Base-by-base conservation (phyloP, 2,888 invertebrate species). In the Drosophila hawaiiensis region DNA sequence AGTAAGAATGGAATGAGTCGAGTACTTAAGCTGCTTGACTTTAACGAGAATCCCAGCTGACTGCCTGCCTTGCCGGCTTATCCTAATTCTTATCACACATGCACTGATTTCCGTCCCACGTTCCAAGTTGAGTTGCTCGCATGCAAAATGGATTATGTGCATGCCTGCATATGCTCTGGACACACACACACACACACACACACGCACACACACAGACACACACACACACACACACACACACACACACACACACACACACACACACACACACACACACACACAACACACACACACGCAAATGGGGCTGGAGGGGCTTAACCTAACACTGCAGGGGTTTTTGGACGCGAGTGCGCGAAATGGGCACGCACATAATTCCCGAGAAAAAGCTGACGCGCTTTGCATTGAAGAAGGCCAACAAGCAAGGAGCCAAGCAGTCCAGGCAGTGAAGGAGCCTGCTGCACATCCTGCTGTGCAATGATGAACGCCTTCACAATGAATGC, bases 81-180 rank as follows among this genome's bases (percentile, higher is more conserved):
- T 79, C 79, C 78, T 78, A 79, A 79, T 81, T 79, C 82, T 79
- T 79, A 79, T 79, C 79, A 79, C 82, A 79, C 79, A 79, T 79
- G 82, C 78, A 78, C 59, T 66, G 73, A 78, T 64, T 78, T 77
- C 78, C 73, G 80, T 59, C 10, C 47, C 65, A 12, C 39, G 59
- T 43, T 41, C 47, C 58, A 60, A 31, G 75, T 50, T 73, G 66
- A 22, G 81, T 56, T 73, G 72, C 74, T 68, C 74, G 90, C 90
- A 84, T 84, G 90, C 90, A 87, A 89, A 84, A 84, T 82, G 90
- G 90, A 87, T 84, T 89, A 87, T 84, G 70, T 71, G 79, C 82
- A 78, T 69, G 81, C 81, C 62, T 43, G 62, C 66, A 82, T 67
- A 81, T 82, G 68, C 74, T 50, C 35, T 37, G 56, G 50, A 75